These are phyloP conservation scores for Triplophysa siluroides DNA, from an alignment of 2,113 vertebrate species.

Conservation along the genomic window DNA sequence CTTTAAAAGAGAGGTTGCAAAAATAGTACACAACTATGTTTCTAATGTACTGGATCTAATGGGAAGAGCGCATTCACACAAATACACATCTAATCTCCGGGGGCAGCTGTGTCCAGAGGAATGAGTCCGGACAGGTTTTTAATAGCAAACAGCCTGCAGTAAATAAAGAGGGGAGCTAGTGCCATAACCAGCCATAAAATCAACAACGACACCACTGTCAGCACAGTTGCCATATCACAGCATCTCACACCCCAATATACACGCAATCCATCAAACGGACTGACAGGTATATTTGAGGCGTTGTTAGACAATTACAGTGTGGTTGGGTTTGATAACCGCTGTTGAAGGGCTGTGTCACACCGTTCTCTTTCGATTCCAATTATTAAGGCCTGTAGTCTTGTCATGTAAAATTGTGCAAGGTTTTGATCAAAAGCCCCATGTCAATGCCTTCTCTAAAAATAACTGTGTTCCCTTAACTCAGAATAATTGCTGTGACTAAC, in stretches of 20 bases:
- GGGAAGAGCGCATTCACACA: not conserved
- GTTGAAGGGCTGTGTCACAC: not conserved
- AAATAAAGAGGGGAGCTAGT: constrained; percentile 56
- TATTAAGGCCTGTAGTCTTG: not conserved
- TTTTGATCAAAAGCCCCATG: not conserved
- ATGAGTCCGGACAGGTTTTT: constrained; percentile 53
- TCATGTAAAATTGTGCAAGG: not conserved
- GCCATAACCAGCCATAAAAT: constrained; percentile 44
- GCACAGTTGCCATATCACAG: constrained; percentile 38
- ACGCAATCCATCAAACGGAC: constrained; percentile 7
- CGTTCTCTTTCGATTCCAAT: not conserved
- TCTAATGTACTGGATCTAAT: constrained; percentile 9
- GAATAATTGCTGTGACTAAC: constrained; percentile 25
- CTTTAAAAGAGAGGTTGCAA: constrained; percentile 5
- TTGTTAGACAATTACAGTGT: constrained; percentile 20
- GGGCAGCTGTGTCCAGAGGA: constrained; percentile 62
- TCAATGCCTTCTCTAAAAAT: not conserved
- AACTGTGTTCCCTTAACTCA: not conserved
- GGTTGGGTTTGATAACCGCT: constrained; percentile 14
- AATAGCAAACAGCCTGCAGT: constrained; percentile 61
- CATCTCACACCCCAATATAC: constrained; percentile 24
- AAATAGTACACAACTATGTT: not conserved
- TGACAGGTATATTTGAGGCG: not conserved
- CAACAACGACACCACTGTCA: constrained; percentile 50
- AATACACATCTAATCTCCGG: constrained; percentile 54